Percentiles rank a stretch among this genome's conserved stretches.
These are phyloP conservation scores for Amyelois transitella DNA, from an alignment of 1,140 invertebrate species.

Conservation along the genomic window DNA sequence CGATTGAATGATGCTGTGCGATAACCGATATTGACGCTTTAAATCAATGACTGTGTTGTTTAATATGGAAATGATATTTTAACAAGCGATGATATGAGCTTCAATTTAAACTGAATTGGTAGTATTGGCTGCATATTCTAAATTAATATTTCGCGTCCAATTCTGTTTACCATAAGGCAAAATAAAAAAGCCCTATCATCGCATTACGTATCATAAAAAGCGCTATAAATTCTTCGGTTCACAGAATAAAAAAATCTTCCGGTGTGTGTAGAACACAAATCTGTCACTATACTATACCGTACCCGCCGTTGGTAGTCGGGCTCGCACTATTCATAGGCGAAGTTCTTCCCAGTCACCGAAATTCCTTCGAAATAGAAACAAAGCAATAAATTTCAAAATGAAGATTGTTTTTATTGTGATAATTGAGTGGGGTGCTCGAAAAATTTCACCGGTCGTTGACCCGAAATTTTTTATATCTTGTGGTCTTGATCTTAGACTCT, in stretches of 20 bases:
- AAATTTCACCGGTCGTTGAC: conserved; percentile 43
- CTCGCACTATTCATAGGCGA: conserved; percentile 55
- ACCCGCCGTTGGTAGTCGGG: conserved; percentile 32
- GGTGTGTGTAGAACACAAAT: conserved; percentile 65
- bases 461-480: conserved; percentile 56
- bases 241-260: conserved; percentile 38
- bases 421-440: conserved; percentile 45
- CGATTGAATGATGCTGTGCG: neutral
- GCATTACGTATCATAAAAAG: conserved; percentile 5
- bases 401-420: conserved; percentile 55
- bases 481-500: conserved; percentile 34
- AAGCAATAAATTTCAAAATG: conserved; percentile 67
- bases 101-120: neutral
- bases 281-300: conserved; percentile 51
- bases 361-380: conserved; percentile 58
- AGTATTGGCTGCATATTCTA: too few species aligned
- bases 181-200: neutral
- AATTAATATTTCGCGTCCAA: neutral
- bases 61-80: neutral
- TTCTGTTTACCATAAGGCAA: too few species aligned
- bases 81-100: neutral
- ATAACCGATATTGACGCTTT: neutral
- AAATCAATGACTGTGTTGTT: neutral
- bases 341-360: conserved; percentile 52
- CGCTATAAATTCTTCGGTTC: conserved; percentile 23